phyloP scores from a whole-genome alignment of 2,888 invertebrate species.

The Poecilobothrus nobilitatus region DNA sequence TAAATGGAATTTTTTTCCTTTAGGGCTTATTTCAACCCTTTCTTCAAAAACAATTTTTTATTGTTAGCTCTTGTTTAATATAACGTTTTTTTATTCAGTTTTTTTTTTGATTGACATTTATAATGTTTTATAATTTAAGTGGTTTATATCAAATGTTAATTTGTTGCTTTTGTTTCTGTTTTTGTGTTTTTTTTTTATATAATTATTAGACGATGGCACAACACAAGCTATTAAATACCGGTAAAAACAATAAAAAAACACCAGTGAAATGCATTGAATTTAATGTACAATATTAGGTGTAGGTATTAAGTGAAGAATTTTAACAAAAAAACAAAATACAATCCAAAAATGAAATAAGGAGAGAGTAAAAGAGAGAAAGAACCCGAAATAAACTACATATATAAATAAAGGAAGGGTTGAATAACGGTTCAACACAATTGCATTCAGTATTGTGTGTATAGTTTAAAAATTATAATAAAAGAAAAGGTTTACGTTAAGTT shows the following conservation, averaged over 20 bases:
- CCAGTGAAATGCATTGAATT: background rate
- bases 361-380: too few species aligned
- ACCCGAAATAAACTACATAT: too few species aligned
- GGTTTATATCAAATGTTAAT: slow-evolving; percentile 6
- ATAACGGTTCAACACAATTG: background rate
- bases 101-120: background rate
- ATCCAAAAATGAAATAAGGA: too few species aligned
- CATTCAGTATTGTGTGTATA: background rate
- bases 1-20: background rate
- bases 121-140: slow-evolving; percentile 4
- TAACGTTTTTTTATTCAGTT: background rate
- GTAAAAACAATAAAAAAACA: background rate
- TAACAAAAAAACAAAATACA: background rate
- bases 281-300: background rate
- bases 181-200: background rate
- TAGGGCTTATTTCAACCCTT: background rate
- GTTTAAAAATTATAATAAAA: background rate
- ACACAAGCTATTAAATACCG: background rate
- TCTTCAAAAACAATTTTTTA: background rate
- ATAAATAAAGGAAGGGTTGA: background rate
- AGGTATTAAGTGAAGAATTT: background rate
- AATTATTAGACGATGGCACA: background rate
- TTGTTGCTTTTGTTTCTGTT: background rate
- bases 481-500: background rate
- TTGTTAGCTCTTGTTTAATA: background rate